phyloP scores from a whole-genome alignment of 1,140 invertebrate genomes.

The Drosophila grimshawi region DNA sequence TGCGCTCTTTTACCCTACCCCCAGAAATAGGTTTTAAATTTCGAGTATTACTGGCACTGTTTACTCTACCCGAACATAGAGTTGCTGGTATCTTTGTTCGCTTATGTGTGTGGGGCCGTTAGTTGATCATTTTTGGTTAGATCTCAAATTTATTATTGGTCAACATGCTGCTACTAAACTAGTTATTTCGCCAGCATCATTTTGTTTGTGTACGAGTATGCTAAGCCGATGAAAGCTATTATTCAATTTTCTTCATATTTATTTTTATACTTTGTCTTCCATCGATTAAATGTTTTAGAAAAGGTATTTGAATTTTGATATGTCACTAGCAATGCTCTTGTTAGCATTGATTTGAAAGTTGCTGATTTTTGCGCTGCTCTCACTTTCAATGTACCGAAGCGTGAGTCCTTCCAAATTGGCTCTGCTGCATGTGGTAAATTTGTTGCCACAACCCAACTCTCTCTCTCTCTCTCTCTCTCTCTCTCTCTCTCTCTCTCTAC shows the following conservation, averaged over 20 bases:
- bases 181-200: neutral
- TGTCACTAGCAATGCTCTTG: neutral
- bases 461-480: neutral
- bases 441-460: neutral
- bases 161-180: neutral
- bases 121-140: neutral
- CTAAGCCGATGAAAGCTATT: neutral
- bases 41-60: neutral
- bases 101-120: neutral
- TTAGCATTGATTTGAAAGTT: slow-evolving; percentile 1
- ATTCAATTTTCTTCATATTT: neutral
- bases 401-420: neutral
- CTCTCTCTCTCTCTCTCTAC: neutral
- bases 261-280: neutral
- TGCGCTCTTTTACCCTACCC: neutral
- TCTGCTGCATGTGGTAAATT: neutral
- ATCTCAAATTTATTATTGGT: neutral
- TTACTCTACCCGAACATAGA: neutral
- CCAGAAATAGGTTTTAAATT: neutral
- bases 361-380: slow-evolving; percentile 2
- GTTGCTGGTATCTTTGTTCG: neutral
- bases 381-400: neutral
- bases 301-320: slow-evolving; percentile 1
- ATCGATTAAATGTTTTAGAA: neutral
- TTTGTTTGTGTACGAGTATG: slow-evolving; percentile 1